Conservation (phyloP, 2,797 vertebrate species). For the Acanthis flammea region DNA sequence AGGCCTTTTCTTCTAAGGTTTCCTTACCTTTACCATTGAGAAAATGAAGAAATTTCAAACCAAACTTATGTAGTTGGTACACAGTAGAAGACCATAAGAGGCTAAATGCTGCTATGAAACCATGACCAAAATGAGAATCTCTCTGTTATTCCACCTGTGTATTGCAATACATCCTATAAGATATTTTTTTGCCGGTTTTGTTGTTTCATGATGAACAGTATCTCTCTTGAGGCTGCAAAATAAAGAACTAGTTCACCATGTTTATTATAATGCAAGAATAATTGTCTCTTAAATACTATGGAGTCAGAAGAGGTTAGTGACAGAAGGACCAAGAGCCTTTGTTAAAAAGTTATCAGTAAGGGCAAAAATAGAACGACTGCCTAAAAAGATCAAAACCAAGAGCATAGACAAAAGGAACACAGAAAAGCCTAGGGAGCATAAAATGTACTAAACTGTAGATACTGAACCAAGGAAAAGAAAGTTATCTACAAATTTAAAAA, state of each 20-base stretch:
- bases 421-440: not conserved
- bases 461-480: not conserved
- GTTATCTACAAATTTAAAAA: not conserved
- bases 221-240: not conserved
- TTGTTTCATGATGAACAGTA: not conserved
- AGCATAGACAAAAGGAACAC: not conserved
- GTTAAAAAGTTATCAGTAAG: not conserved
- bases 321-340: not conserved
- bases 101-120: not conserved
- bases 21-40: not conserved
- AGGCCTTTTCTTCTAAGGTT: not conserved
- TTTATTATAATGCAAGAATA: not conserved
- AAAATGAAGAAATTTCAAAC: not conserved
- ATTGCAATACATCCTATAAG: not conserved
- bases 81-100: not conserved
- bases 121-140: not conserved
- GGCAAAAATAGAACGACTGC: not conserved
- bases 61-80: not conserved
- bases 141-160: not conserved
- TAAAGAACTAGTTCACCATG: not conserved
- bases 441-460: not conserved
- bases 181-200: not conserved
- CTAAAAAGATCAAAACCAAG: not conserved
- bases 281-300: not conserved
- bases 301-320: not conserved